Evolutionary conservation across 2,797 vertebrate species (phyloP), one percentile per base, ranked within the genome.

Genomic region (Tachyglossus aculeatus): DNA sequence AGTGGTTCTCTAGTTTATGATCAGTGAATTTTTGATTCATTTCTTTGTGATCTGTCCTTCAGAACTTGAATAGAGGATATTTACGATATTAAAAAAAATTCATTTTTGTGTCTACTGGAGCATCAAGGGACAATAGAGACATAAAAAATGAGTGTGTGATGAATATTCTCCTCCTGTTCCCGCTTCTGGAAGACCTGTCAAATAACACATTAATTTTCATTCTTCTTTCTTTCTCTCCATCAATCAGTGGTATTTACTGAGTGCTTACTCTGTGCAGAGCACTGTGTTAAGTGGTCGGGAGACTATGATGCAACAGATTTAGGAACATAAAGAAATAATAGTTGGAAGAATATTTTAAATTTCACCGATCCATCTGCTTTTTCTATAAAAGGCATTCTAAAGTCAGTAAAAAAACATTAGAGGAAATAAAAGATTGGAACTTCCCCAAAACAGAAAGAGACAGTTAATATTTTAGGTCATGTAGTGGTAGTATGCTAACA

Each of bases 1-100:
- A 39, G 19, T 31, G 9, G 4, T 21, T 48, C 14, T 22, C 61
- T 67, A 55, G 40, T 81, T 74, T 69, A 62, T 40, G 22, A 56
- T 22, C 31, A 73, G 18, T 64, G 34, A 15, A 57, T 74, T 86
- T 51, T 27, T 57, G 7, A n/a, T 7, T 78, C 22, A 60, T 75
- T 85, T 86, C 33, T 58, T 77, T 78, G 43, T 81, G 40, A 69
- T 67, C 37, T 27, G 21, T 62, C 60, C 56, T 85, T 84, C 59
- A 65, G 39, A 86, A 75, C 38, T 34, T 74, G 43, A 82, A 66
- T 29, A 53, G 52, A 71, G 19, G 7, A 53, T 67, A 69, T 79
- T 73, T 64, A 71, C 55, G 63, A 31, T 41, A n/a, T 70, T 16
- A 50, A 60, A 48, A 67, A 75, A 51, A 67, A 2, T n/a, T 24